Evolutionary conservation across 2,888 invertebrate genomes (phyloP).

Genomic region (Vesta saturnalis): DNA sequence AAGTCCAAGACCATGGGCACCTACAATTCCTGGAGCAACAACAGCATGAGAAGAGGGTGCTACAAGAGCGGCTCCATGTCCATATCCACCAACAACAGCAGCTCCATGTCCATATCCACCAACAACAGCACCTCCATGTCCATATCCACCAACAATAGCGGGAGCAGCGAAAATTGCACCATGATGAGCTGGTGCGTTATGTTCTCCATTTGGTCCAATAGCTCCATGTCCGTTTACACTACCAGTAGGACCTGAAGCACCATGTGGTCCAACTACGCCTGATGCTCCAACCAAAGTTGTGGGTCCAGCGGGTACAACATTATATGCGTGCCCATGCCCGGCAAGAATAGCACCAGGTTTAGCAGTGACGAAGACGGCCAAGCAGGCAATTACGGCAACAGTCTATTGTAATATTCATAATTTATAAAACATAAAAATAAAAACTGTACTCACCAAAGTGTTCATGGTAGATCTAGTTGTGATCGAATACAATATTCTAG

Average conservation of each 20-base stretch:
- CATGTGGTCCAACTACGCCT: constrained; percentile 41
- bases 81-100: constrained; percentile 28
- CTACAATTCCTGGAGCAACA: constrained; percentile 32
- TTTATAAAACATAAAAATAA: background rate
- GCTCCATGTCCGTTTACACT: constrained; percentile 43
- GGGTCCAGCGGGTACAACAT: constrained; percentile 15
- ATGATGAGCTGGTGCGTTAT: constrained; percentile 17
- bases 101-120: constrained; percentile 18
- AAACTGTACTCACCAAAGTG: constrained; percentile 43
- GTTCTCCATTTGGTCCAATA: constrained; percentile 29
- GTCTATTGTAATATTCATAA: constrained; percentile 25
- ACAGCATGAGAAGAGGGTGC: constrained; percentile 17
- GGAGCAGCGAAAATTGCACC: constrained; percentile 24
- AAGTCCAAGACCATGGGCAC: constrained; percentile 34
- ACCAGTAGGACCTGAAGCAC: constrained; percentile 37
- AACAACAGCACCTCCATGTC: constrained; percentile 18
- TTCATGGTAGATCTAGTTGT: constrained; percentile 37
- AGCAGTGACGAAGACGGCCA: constrained; percentile 42
- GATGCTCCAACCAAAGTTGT: constrained; percentile 31
- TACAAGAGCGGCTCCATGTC: background rate
- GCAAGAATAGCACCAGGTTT: constrained; percentile 33
- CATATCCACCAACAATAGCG: constrained; percentile 29
- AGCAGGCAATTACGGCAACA: constrained; percentile 42
- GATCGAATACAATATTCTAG: constrained; percentile 32
- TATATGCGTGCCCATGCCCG: constrained; percentile 17